Base-by-base conservation (phyloP, 2,888 invertebrate species). In the Scaptomyza cyrtandrae region DNA sequence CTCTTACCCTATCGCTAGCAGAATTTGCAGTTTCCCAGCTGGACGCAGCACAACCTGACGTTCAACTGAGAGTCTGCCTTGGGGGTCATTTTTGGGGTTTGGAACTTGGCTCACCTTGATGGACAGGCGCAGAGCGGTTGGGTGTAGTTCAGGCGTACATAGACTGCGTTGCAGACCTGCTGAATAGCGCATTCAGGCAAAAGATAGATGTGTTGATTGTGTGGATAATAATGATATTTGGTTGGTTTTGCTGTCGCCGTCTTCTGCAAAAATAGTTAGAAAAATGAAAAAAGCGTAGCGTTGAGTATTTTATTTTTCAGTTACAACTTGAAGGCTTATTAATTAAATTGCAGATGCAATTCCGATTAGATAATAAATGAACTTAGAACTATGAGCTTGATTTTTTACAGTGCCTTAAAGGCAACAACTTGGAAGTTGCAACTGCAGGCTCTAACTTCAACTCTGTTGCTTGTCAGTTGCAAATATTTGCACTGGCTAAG, bases 181-280 rank as follows among this genome's bases (percentile, higher is more conserved):
- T 98, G 98, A 87, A 98, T 97, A 78, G 98, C 98, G 93, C 98
- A 98, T 93, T 98, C 98, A 72, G 98, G 98, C 85, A 98, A 93
- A 89, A 97, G 93, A 93, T 97, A 97, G 90, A 97, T 96, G 93
- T 97, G 97, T 92, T 97, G 97, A 93, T 97, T 97, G 93, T 97
- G 97, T 33, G 97, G 97, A 92, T 97, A 97, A 93, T 97, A 97
- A 92, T 98, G 97, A 93, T 98, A 97, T 93, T 97, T 97, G 74
- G 97, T 97, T 29, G 97, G 97, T 91, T 97, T 97, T 53, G 96
- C 96, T 76, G 96, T 93, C 62, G 95, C 95, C 69, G 95, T 94
- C 46, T 95, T 95, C 95, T 95, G 94, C 76, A 54, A 66, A 71
- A 56, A 61, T 43, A 44, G 58, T 48, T 65, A 45, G 64, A 62